phyloP scores from a whole-genome alignment of 2,888 invertebrate genomes.

The Mythimna ferrago region DNA sequence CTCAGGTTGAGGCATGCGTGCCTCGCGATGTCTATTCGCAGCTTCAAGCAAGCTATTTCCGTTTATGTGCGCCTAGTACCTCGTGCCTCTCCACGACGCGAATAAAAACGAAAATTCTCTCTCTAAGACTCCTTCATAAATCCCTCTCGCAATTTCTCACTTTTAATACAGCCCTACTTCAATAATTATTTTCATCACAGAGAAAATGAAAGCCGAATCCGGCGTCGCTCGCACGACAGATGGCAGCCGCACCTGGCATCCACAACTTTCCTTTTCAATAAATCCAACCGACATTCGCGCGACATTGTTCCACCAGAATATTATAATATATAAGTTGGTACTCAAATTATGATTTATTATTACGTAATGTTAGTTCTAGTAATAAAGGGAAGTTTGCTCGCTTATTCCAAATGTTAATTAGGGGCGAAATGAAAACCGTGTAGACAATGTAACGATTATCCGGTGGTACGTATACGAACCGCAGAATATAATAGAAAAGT shows the following conservation, averaged over 20 bases:
- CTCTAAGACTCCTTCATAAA: constrained; percentile 59
- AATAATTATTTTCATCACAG: constrained; percentile 73
- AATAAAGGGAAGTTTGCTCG: constrained; percentile 56
- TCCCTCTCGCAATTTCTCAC: constrained; percentile 58
- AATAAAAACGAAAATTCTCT: constrained; percentile 63
- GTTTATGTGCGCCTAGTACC: constrained; percentile 58
- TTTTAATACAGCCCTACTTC: constrained; percentile 69
- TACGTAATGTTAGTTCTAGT: constrained; percentile 59
- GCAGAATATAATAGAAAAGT: constrained; percentile 85
- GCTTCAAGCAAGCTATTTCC: constrained; percentile 53
- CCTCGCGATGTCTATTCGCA: too few species aligned
- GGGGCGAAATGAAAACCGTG: constrained; percentile 69
- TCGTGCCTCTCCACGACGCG: constrained; percentile 3
- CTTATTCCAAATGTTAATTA: constrained; percentile 72
- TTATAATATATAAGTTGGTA: constrained; percentile 19
- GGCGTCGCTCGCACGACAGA: constrained; percentile 71
- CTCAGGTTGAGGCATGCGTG: too few species aligned
- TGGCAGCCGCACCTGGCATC: constrained; percentile 77
- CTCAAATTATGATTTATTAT: constrained; percentile 68
- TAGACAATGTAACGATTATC: constrained; percentile 67
- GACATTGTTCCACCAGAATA: constrained; percentile 65
- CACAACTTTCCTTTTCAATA: constrained; percentile 83
- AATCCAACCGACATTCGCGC: constrained; percentile 70
- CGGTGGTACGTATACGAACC: constrained; percentile 73
- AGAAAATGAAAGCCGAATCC: constrained; percentile 73